Evolutionary conservation across 1,140 invertebrate genomes (phyloP), one percentile per base, ranked within the genome.

Genomic region (Tachypleus tridentatus): DNA sequence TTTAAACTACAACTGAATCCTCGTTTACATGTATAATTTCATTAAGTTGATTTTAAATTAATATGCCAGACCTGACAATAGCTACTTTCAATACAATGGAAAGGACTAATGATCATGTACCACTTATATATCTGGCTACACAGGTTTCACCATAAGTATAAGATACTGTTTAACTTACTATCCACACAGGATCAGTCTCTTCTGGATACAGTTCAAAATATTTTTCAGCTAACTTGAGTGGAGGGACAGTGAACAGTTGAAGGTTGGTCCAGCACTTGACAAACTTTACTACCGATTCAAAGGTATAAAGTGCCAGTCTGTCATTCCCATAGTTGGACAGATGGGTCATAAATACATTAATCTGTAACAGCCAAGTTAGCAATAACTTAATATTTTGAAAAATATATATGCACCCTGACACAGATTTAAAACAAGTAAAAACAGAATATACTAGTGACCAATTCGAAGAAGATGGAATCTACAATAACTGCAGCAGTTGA

Each of bases 311-410:
- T 0, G 91, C 96, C 66, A 99, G 81, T 49, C 95, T 84, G 80
- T 99, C 97, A 78, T 96, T 96, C 50, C 91, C 96, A 78, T 98
- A 99, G 80, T 99, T 99, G 51, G 93, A 96, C 86, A 98, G 92
- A 79, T 99, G 97, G 7, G 96, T 98, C 97, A 99, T 99, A 78
- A 98, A 98, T 72, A 98, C 91, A 76, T 93, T 97, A 67, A 98
- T 93, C 91, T 96, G 80, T 7, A 80, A 80, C n/a, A 54, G 6
- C n/a, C n/a, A 54, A 8, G 53, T 54, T 62, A 64, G 64, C 6
- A 59, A 47, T 49, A 51, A 57, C 56, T 29, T 29, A 29, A 51
- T 51, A 60, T 10, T 50, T n/a, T 59, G 9, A 49, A 58, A 62
- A 49, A 59, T 53, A 9, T n/a, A 29, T 52, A n/a, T 50, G 29